Base-by-base conservation (phyloP, 2,113 vertebrate species). In the Menura novaehollandiae region DNA sequence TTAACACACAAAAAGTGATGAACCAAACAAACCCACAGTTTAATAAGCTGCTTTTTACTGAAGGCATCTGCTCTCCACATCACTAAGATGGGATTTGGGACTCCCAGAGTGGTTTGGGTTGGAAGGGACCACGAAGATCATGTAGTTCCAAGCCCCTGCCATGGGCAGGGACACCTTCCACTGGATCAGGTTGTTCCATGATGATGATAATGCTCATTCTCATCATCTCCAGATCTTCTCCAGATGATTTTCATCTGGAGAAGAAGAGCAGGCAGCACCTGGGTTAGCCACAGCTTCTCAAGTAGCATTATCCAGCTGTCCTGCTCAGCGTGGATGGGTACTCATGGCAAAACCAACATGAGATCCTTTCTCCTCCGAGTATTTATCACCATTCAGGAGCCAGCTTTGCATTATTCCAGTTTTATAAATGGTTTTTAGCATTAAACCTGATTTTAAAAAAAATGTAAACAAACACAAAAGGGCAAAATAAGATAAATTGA, bases 11-110 rank as follows among this genome's bases (percentile, higher is more conserved):
- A 22, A 85, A 91, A 94, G 87, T 82, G 96, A 95, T 77, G 85
- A 95, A 95, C 79, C 91, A 95, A 91, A 85, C 91, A 75, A 85
- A 93, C 69, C 59, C 67, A 41, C 55, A 46, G 30, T 27, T 90
- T 47, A 89, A 95, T 84, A 94, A 87, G 74, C 74, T 76, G 73
- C 41, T 53, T 69, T 89, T 87, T 51, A 71, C 37, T 46, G 47
- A 55, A 55, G 16, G 53, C 81, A 91, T 93, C 87, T 93, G 82
- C 72, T 91, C 81, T 60, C 83, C 88, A 46, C 51, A 30, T 35
- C 82, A 71, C 68, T 87, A 47, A 74, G 71, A 77, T 2, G 23
- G 78, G 84, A 83, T 86, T 87, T 53, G 7, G 23, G 63, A 69
- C 52, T 11, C 44, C 15, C 64, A 69, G 33, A 46, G 23, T 28